Evolutionary conservation across 1,140 invertebrate genomes (phyloP).

Genomic region (Drosophila pallidifrons): DNA sequence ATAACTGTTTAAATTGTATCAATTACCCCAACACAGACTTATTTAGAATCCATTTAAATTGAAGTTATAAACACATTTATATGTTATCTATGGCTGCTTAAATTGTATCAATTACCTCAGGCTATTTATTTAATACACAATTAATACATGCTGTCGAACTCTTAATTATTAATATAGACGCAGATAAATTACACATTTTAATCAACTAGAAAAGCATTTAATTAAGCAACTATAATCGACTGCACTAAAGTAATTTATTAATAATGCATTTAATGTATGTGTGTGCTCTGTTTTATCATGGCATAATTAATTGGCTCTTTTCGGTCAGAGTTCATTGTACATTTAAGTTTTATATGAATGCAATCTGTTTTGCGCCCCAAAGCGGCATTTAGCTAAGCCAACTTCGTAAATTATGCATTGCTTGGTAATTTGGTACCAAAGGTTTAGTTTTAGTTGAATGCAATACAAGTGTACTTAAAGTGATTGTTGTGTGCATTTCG

Average conservation of each 20-base stretch:
- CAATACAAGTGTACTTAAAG: conserved; percentile 23
- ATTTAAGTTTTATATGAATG: conserved; percentile 34
- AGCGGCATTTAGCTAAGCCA: conserved; percentile 39
- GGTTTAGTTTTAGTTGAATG: conserved; percentile 23
- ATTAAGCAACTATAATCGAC: background rate
- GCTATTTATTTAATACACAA: too few species aligned
- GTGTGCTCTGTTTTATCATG: background rate
- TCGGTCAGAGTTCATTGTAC: conserved; percentile 8
- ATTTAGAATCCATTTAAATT: too few species aligned
- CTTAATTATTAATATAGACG: background rate
- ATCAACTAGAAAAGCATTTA: background rate
- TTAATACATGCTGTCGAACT: background rate
- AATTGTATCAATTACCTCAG: too few species aligned
- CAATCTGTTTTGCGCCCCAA: conserved; percentile 15
- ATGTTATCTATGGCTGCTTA: too few species aligned
- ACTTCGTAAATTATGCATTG: conserved; percentile 43
- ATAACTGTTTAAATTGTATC: background rate
- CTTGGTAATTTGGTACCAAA: conserved; percentile 13
- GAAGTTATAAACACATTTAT: too few species aligned
- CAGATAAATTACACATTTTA: background rate
- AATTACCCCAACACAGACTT: too few species aligned
- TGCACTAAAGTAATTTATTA: conserved; percentile 2
- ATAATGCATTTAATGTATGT: conserved; percentile 1
- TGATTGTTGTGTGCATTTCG: conserved; percentile 9
- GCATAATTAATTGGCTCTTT: background rate